phyloP scores from a whole-genome alignment of 2,797 vertebrate species.

The Etheostoma nigrum region DNA sequence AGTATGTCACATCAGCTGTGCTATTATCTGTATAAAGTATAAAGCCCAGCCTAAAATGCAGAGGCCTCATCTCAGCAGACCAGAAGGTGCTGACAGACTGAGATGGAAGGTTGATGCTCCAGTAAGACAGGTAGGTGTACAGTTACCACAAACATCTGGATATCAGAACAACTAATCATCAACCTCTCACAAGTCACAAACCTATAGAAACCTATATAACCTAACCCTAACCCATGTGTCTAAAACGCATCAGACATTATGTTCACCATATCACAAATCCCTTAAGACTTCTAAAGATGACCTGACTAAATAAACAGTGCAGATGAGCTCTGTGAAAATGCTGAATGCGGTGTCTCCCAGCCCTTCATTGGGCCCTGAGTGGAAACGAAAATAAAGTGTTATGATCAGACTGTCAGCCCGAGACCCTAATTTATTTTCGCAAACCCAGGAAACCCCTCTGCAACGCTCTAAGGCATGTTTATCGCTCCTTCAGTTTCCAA shows the following conservation, averaged over 20 bases:
- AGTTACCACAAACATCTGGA: slow-evolving; percentile 47
- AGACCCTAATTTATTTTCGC: slow-evolving; percentile 68
- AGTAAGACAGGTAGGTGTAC: slow-evolving; percentile 32
- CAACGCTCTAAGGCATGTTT: slow-evolving; percentile 33
- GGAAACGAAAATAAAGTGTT: slow-evolving; percentile 83
- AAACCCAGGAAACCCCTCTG: slow-evolving; percentile 58
- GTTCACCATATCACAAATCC: slow-evolving; percentile 20
- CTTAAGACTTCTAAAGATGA: slow-evolving; percentile 5
- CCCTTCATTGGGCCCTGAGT: slow-evolving; percentile 44
- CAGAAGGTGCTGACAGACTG: slow-evolving; percentile 34
- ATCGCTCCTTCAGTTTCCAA: slow-evolving; percentile 34
- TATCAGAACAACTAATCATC: slow-evolving; percentile 45
- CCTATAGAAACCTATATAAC: not conserved
- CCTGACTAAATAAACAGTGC: slow-evolving; percentile 19
- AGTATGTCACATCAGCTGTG: slow-evolving; percentile 41
- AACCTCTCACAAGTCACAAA: slow-evolving; percentile 1
- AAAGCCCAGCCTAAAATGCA: slow-evolving; percentile 39
- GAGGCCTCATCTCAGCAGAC: slow-evolving; percentile 24
- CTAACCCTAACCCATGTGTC: not conserved
- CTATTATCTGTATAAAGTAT: slow-evolving; percentile 40
- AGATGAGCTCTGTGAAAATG: slow-evolving; percentile 56
- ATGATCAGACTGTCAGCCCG: slow-evolving; percentile 53
- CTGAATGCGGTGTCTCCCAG: slow-evolving; percentile 67
- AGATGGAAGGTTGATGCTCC: slow-evolving; percentile 18
- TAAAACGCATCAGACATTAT: slow-evolving; percentile 16